Evolutionary conservation across 2,888 invertebrate genomes (phyloP).

Genomic region (Scrobipalpa atriplicella): DNA sequence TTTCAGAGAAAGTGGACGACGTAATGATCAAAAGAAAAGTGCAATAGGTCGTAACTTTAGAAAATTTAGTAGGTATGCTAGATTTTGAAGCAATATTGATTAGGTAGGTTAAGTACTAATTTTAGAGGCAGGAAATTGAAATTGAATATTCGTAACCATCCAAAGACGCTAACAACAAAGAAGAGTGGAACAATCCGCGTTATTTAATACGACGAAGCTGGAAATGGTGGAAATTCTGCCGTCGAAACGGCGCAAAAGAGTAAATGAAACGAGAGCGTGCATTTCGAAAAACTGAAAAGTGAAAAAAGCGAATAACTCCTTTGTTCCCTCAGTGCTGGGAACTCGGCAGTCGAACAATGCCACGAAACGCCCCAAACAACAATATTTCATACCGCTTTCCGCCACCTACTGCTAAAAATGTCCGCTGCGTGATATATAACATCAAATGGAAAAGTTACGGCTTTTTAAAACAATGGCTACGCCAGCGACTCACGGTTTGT

Average conservation of each 20-base stretch:
- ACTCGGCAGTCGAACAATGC: constrained; percentile 75
- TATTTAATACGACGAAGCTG: constrained; percentile 78
- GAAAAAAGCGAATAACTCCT: constrained; percentile 54
- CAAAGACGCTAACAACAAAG: constrained; percentile 58
- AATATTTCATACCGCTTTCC: constrained; percentile 82
- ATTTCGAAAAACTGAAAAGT: constrained; percentile 76
- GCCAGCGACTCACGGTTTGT: constrained; percentile 55
- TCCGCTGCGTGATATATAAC: constrained; percentile 80
- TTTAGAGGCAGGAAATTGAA: background rate
- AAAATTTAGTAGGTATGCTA: background rate
- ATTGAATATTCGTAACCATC: constrained; percentile 13
- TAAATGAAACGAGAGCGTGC: constrained; percentile 81
- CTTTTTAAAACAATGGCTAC: constrained; percentile 78
- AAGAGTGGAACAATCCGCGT: constrained; percentile 69
- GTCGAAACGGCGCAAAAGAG: constrained; percentile 78
- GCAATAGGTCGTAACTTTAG: background rate
- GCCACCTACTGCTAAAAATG: constrained; percentile 83
- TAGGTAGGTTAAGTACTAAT: background rate
- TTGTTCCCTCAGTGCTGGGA: constrained; percentile 73
- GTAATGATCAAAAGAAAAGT: background rate
- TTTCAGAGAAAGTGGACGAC: background rate
- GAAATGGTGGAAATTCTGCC: constrained; percentile 78
- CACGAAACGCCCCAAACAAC: constrained; percentile 78
- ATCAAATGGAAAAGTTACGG: constrained; percentile 79
- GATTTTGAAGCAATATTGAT: background rate